Evolutionary conservation across 2,113 vertebrate genomes (phyloP).

Genomic region (Pseudolaguvia tuberculata): DNA sequence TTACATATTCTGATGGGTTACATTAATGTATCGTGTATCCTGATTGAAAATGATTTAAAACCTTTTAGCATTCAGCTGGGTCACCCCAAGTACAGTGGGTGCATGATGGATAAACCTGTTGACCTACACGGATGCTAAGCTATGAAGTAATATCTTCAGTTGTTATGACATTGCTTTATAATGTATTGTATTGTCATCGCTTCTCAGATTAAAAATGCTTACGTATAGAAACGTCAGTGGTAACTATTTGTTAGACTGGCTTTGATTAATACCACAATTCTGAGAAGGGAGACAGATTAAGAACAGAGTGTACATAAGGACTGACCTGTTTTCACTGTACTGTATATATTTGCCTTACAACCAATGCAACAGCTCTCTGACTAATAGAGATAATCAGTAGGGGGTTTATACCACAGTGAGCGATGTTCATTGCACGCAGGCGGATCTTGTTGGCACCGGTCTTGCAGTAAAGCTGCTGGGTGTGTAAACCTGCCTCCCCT

Average conservation of each 20-base stretch:
- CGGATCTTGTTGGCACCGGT: slow-evolving; percentile 75
- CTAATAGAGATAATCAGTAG: background rate
- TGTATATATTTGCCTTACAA: background rate
- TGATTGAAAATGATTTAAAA: too few relatives aligned
- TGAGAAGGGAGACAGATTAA: background rate
- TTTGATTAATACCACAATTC: background rate
- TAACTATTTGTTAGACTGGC: background rate
- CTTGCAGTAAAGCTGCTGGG: slow-evolving; percentile 84
- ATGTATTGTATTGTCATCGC: too few relatives aligned
- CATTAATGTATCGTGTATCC: too few relatives aligned
- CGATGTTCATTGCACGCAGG: slow-evolving; percentile 87
- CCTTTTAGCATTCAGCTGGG: too few relatives aligned
- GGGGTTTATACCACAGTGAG: slow-evolving; percentile 79
- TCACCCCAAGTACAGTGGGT: too few relatives aligned
- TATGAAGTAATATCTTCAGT: too few relatives aligned
- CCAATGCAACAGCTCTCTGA: background rate
- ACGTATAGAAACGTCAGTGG: background rate
- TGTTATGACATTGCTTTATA: background rate
- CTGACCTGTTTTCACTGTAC: background rate
- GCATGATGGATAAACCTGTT: too few relatives aligned
- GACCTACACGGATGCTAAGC: too few relatives aligned
- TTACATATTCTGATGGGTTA: too few relatives aligned
- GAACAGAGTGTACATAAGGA: background rate
- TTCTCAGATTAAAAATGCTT: background rate
- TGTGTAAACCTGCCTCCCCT: slow-evolving; percentile 80